A percentile compares a stretch with the other conserved stretches of the same genome.
phyloP scores from a whole-genome alignment of 2,888 invertebrate genomes.

The Agriotes lineatus region DNA sequence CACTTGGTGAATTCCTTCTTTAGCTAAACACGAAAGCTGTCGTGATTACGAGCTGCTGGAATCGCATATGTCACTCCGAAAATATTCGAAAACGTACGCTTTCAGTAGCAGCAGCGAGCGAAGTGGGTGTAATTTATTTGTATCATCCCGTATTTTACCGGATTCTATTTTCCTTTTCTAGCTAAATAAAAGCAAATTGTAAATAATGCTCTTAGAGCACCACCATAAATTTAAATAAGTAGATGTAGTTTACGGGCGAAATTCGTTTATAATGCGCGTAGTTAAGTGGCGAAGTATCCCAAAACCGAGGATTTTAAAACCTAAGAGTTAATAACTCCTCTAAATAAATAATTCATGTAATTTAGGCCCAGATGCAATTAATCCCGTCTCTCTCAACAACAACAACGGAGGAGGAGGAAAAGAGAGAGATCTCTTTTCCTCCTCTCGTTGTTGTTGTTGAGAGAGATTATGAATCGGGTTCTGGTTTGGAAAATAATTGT shows the following conservation, averaged over 20 bases:
- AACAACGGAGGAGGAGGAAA: slow-evolving; percentile 11
- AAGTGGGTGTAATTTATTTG: slow-evolving; percentile 18
- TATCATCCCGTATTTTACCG: slow-evolving; percentile 11
- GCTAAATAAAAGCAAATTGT: slow-evolving; percentile 14
- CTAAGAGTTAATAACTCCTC: slow-evolving; percentile 15
- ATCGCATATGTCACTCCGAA: slow-evolving; percentile 8
- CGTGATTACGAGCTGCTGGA: background rate
- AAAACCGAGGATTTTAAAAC: background rate
- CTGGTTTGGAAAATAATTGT: slow-evolving; percentile 1
- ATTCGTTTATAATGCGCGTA: background rate
- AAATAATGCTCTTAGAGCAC: slow-evolving; percentile 1
- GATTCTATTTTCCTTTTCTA: slow-evolving; percentile 4
- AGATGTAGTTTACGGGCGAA: slow-evolving; percentile 5
- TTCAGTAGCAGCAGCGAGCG: slow-evolving; percentile 1
- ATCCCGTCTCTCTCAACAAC: slow-evolving; percentile 24
- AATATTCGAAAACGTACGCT: slow-evolving; percentile 13
- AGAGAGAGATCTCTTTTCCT: background rate
- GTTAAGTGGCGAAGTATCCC: background rate
- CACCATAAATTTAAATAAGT: slow-evolving; percentile 13
- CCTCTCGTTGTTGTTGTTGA: no score
- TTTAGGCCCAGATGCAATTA: slow-evolving; percentile 24
- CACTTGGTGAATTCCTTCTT: background rate
- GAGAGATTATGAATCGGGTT: background rate
- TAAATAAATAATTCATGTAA: slow-evolving; percentile 33
- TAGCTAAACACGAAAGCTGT: slow-evolving; percentile 10